These are phyloP conservation scores for Myrmecobius fasciatus DNA, from an alignment of 2,113 vertebrate genomes.

Conservation along the genomic window DNA sequence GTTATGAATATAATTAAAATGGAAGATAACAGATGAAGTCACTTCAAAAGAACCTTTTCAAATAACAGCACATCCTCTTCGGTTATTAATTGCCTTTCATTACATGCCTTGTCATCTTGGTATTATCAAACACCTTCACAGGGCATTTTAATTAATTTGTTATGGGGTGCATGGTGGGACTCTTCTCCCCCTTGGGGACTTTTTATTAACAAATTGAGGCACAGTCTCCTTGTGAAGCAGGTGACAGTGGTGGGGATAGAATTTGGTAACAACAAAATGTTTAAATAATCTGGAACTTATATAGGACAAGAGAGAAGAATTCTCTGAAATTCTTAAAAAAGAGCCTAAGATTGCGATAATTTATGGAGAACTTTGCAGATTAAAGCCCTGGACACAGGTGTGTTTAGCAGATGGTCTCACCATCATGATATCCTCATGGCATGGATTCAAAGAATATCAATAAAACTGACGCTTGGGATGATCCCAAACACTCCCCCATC, in stretches of 20 bases:
- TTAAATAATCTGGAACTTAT: not conserved
- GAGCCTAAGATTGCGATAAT: not conserved
- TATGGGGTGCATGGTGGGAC: not conserved
- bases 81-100: not conserved
- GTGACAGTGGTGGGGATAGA: not conserved
- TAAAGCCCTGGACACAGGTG: not conserved
- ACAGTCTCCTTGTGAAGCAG: not conserved
- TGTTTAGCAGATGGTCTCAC: not conserved
- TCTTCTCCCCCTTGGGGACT: not conserved
- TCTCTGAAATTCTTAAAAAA: not conserved
- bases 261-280: not conserved
- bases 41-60: not conserved
- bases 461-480: not conserved
- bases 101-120: slow-evolving; percentile 25
- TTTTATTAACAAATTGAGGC: not conserved
- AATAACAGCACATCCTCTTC: not conserved
- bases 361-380: not conserved
- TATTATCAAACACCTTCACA: slow-evolving; percentile 35
- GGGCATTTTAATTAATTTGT: not conserved
- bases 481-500: not conserved
- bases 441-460: not conserved
- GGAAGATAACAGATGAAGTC: not conserved
- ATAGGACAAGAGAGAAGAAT: not conserved
- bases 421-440: not conserved
- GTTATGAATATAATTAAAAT: not conserved